Conservation (phyloP, 2,113 vertebrate genomes). For the Sceloporus tristichus region DNA sequence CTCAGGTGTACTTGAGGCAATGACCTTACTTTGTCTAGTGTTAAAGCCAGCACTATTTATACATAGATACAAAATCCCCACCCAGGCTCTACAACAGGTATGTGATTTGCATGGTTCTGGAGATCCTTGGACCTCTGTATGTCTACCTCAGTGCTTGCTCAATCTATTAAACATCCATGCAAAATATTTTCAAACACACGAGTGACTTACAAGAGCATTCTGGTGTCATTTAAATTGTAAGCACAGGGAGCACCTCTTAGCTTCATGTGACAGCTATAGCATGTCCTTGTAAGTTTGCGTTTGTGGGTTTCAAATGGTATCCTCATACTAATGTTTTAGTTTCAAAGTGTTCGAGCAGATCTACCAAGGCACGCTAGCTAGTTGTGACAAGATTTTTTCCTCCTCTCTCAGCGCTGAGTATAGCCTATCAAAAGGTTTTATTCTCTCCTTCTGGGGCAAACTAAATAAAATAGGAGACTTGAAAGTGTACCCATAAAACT, state of each 20-base stretch:
- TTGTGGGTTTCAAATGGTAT: slow-evolving; percentile 43
- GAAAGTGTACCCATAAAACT: neutral
- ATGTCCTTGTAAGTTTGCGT: slow-evolving; percentile 34
- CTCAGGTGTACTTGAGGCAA: neutral
- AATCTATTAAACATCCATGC: neutral
- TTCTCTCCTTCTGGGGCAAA: neutral
- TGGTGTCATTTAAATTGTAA: neutral
- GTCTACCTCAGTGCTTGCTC: neutral
- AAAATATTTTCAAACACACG: slow-evolving; percentile 5
- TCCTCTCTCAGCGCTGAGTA: neutral
- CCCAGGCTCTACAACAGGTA: neutral
- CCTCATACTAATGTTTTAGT: slow-evolving; percentile 34
- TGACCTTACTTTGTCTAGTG: neutral
- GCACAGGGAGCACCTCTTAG: neutral
- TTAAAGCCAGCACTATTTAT: neutral
- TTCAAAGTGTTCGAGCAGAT: slow-evolving; percentile 37
- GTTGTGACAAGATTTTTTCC: neutral
- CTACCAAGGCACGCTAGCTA: slow-evolving; percentile 28
- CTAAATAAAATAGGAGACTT: neutral
- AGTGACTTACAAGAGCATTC: neutral
- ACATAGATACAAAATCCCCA: neutral
- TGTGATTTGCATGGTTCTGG: neutral
- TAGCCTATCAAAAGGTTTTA: slow-evolving; percentile 9
- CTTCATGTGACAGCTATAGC: slow-evolving; percentile 5
- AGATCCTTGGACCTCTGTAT: neutral